Evolutionary conservation across 1,140 invertebrate genomes (phyloP), one percentile per base, ranked within the genome.

Genomic region (Cheumatopsyche charites): DNA sequence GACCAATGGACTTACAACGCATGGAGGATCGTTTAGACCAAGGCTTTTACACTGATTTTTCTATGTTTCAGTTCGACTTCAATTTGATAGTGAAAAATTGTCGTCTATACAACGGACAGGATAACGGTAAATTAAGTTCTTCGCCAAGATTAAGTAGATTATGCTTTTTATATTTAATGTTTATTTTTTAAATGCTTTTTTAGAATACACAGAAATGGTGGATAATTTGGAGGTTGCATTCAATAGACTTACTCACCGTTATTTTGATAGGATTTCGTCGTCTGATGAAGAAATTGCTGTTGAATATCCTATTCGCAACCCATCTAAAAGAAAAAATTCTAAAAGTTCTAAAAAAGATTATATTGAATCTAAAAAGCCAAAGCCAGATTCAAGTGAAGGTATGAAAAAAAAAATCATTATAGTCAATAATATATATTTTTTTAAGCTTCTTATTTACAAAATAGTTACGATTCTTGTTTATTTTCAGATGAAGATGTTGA

Each of bases 1-100:
- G 90, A 75, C 94, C 94, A 12, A 96, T 96, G 94, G 93, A 95
- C 82, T 83, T 96, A 43, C 88, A 89, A 52, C 90, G 90, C 75
- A 96, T 97, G 90, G 94, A 96, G 80, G 91, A 93, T 73, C 91
- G 94, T 76, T 82, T 96, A 13, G 92, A 94, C 78, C 87, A 86
- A 76, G 91, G 92, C 25, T 88, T 89, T 70, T 97, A 97, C 78
- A 88, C 89, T 26, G 90, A 88, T 72, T 89, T 92, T 73, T 87
- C 86, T 47, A 90, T 94, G 83, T 96, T 97, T 81, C 90, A 91
- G 78, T 87, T 87, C 1, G 95, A 97, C 82, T 96, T 97, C 82
- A 89, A 91, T 76, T 86, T 95, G 45, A 96, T 97, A 78, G 91
- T 96, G 11, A 92, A 95, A 76, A 97, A 97, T 81, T 97, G 94